Conservation (phyloP, 1,140 invertebrate species). For the Diachasmimorpha longicaudata region DNA sequence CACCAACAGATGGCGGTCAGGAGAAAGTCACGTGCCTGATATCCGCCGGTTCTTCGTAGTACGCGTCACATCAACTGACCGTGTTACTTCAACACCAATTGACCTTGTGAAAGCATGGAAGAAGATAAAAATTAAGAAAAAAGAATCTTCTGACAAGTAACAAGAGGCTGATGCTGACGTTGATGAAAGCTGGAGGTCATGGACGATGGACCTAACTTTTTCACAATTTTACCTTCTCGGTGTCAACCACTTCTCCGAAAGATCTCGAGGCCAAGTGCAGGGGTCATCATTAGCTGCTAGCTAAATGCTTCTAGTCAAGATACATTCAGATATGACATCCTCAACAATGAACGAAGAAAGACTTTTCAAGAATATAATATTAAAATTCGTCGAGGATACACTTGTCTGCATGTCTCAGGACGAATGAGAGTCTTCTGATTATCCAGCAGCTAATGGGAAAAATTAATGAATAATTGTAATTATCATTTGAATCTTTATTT, state of each 20-base stretch:
- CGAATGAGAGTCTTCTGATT: no score
- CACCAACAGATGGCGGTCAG: slow-evolving; percentile 33
- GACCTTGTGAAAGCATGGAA: not conserved
- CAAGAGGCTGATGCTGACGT: not conserved
- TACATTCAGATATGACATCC: no score
- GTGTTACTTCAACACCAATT: not conserved
- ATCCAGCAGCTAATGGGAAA: no score
- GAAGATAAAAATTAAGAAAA: not conserved
- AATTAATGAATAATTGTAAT: no score
- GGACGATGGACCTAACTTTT: not conserved
- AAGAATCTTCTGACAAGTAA: not conserved
- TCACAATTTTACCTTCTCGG: not conserved
- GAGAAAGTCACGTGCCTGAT: not conserved
- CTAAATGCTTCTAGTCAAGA: not conserved
- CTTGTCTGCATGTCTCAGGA: not conserved
- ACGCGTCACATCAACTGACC: not conserved
- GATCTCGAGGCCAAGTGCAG: not conserved
- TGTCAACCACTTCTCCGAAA: not conserved
- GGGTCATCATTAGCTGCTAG: not conserved
- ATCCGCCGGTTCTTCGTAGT: no score
- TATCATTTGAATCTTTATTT: no score
- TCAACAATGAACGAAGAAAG: not conserved
- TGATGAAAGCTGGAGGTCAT: not conserved
- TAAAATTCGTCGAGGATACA: no score
- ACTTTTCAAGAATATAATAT: no score